phyloP scores from a whole-genome alignment of 2,113 vertebrate genomes.

The Tupaia tana region DNA sequence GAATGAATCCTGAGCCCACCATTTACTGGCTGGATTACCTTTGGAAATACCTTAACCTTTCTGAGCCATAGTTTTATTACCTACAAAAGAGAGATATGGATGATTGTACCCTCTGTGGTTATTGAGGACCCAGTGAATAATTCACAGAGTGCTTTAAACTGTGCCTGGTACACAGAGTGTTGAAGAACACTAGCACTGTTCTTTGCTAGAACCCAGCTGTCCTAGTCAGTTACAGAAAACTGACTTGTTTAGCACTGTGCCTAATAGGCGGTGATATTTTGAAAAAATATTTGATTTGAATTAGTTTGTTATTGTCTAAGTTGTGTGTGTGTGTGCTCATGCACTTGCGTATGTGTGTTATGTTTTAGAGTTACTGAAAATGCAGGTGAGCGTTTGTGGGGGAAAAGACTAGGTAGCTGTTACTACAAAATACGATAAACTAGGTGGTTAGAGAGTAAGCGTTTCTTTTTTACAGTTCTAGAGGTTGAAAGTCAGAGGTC shows the following conservation, averaged over 20 bases:
- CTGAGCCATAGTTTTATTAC: neutral
- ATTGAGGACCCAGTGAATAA: neutral
- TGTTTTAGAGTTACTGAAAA: conserved; percentile 85
- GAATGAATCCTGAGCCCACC: neutral
- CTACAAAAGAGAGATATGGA: neutral
- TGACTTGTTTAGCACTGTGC: neutral
- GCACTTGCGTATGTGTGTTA: too few relatives aligned
- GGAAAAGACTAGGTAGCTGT: neutral
- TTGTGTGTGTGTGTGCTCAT: neutral
- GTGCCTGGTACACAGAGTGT: accelerated
- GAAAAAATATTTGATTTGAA: neutral
- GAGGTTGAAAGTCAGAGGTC: neutral
- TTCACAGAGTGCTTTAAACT: too few relatives aligned
- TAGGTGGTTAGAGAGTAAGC: neutral
- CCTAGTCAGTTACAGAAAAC: neutral
- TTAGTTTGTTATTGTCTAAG: neutral
- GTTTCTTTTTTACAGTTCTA: neutral
- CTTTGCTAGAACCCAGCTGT: accelerated
- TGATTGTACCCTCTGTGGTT: accelerated
- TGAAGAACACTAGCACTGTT: accelerated
- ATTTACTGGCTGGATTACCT: neutral
- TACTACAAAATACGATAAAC: neutral
- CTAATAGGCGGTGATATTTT: neutral
- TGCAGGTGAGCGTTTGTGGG: conserved; percentile 83
- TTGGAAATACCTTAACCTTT: neutral